Evolutionary conservation across 2,888 invertebrate genomes (phyloP).

Genomic region (Rhaphigaster nebulosa): DNA sequence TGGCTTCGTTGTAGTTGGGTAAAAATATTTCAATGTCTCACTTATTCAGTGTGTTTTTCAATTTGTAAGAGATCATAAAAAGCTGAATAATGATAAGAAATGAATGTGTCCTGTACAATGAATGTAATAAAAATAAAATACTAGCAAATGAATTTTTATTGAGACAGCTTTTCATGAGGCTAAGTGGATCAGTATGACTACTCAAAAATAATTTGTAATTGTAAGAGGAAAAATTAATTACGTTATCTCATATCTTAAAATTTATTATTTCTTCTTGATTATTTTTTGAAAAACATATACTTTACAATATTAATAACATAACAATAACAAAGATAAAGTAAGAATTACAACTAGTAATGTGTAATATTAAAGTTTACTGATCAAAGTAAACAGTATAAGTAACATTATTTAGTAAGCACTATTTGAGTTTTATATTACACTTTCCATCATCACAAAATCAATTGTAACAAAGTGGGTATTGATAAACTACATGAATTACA

Average conservation of each 20-base stretch:
- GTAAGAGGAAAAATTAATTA: background rate
- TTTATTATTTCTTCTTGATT: constrained; percentile 31
- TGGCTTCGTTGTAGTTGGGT: no score
- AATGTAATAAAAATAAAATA: no score
- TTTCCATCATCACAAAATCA: background rate
- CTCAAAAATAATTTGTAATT: no score
- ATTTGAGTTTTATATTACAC: constrained; percentile 5
- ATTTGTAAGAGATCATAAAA: no score
- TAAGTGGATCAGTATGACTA: no score
- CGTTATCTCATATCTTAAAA: constrained; percentile 20
- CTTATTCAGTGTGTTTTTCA: no score
- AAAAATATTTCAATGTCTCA: no score
- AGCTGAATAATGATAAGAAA: no score
- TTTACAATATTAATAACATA: constrained; percentile 28
- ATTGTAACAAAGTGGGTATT: background rate
- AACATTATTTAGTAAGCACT: background rate
- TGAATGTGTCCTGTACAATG: no score
- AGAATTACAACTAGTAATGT: background rate
- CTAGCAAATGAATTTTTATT: no score
- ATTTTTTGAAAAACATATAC: constrained; percentile 43
- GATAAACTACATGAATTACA: background rate
- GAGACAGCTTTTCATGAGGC: no score
- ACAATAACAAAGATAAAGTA: constrained; percentile 29
- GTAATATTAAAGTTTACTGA: constrained; percentile 14
- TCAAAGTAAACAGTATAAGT: background rate